Base-by-base conservation (phyloP, 2,113 vertebrate genomes). In the Passer domesticus region DNA sequence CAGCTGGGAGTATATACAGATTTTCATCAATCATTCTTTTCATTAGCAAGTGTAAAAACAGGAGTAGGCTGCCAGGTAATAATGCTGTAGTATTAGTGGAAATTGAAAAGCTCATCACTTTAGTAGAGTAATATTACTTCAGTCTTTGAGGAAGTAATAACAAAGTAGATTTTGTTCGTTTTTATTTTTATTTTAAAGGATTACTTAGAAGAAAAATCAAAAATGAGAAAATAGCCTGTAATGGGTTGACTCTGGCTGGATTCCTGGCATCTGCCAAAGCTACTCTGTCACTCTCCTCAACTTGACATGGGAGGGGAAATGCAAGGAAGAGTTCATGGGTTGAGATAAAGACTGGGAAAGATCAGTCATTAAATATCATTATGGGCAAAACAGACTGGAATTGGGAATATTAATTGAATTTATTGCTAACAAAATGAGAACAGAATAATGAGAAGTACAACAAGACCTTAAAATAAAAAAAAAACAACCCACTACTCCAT, bases 401-500 rank as follows among this genome's bases (percentile, higher is more conserved):
- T 7, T 76, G 2, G 35, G 16, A 21, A 35, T 67, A 27, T 41
- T 76, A 31, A 67, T 10, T 43, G 4, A 67, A 35, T 50, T 24
- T 43, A 50, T 35, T 67, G 44, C 25, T 50, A 50, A 59, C 25
- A 67, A 21, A 67, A 50, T 25, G 11, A 58, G 16, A 67, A 44
- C 62, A 59, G 31, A n/a, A 50, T 31, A 43, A 17, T 58, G 8
- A 28, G 19, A 85, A 58, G 4, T 75, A 43, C 17, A 49, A 7
- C 16, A 13, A 58, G 23, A 75, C 15, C 30, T 84, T 74, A 30
- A 43, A 43, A 43, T 15, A 43, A 43, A 43, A 16, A 43, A n/a
- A 56, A 5, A 17, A 10, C 1, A 5, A 6, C 4, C n/a, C 13
- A 33, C 35, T 12, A 24, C 7, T 56, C 12, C 6, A 6, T 24